Evolutionary conservation across 2,797 vertebrate species (phyloP).

Genomic region (Smutsia gigantea): DNA sequence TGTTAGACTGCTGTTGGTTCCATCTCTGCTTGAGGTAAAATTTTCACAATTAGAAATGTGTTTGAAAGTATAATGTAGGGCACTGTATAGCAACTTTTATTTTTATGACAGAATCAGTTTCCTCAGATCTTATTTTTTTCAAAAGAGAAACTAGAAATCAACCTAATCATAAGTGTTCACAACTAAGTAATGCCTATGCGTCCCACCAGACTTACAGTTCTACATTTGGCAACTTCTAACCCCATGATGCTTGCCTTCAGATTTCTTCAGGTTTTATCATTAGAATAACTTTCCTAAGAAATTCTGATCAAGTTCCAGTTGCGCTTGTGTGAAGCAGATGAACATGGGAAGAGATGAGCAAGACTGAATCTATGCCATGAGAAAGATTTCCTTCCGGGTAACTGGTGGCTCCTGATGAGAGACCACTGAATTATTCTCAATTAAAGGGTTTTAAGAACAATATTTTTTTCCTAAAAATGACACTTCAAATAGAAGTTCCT

Average conservation of each 20-base stretch:
- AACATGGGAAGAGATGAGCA: conserved; percentile 19
- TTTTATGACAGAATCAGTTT: not conserved
- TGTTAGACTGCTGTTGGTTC: not conserved
- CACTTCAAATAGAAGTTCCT: conserved; percentile 58
- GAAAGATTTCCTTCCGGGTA: conserved; percentile 61
- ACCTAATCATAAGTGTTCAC: not conserved
- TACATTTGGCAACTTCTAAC: not conserved
- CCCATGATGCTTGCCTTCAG: not conserved
- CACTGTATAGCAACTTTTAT: not conserved
- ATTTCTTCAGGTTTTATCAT: conserved; percentile 39
- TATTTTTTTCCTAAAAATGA: conserved; percentile 31
- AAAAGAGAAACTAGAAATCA: not conserved
- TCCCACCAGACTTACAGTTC: not conserved
- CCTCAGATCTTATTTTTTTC: not conserved
- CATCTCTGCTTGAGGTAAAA: not conserved
- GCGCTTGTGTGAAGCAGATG: not conserved
- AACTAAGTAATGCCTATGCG: not conserved
- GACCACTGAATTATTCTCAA: conserved; percentile 55
- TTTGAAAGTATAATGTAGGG: not conserved
- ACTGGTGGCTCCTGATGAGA: conserved; percentile 49
- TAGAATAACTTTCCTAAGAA: conserved; percentile 56
- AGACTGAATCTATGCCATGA: not conserved
- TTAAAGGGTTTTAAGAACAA: conserved; percentile 58
- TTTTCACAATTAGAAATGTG: conserved; percentile 39
- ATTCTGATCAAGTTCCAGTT: conserved; percentile 43